Evolutionary conservation across 2,888 invertebrate species (phyloP), one percentile per base, ranked within the genome.

Genomic region (Heliconius ethilla): DNA sequence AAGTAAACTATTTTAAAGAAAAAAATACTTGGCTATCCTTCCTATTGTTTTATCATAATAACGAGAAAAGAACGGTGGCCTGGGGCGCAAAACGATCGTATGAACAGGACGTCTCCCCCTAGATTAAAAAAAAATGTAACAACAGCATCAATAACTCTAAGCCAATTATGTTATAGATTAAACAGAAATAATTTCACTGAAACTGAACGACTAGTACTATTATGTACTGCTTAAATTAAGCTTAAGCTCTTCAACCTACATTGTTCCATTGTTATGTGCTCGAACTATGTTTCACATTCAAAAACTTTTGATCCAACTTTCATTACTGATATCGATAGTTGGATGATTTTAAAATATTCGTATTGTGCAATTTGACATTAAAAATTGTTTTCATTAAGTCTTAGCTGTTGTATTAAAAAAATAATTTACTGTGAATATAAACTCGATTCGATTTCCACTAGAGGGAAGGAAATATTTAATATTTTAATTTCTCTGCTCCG

Each of bases 181-280:
- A 67, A 59, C 15, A 27, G 37, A 6, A 59, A 59, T 25, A 15
- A 18, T 77, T 73, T 59, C 18, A 40, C 29, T 66, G 63, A 18
- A 59, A 66, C 66, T 67, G 29, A 29, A 29, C 29, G 29, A 75
- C 51, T 66, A 51, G 37, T 66, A 33, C n/a, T 67, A 66, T 75
- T 72, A 72, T 72, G 72, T 59, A 33, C 72, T 72, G 33, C 72
- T 59, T 59, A 72, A 72, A 72, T 72, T 72, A 59, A 72, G 72
- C 72, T 72, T 59, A 72, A 72, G 72, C 72, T 72, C 55, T 70
- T 72, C 72, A 72, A 72, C 72, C 33, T 59, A 59, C 72, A 72
- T 72, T 55, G 55, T 59, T 37, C 72, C 33, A 72, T 72, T 72
- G 72, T 72, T 72, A 33, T 59, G 33, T 55, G 72, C 72, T 37